Evolutionary conservation across 2,113 vertebrate genomes (phyloP), one percentile per base, ranked within the genome.

Genomic region (Carassius auratus): DNA sequence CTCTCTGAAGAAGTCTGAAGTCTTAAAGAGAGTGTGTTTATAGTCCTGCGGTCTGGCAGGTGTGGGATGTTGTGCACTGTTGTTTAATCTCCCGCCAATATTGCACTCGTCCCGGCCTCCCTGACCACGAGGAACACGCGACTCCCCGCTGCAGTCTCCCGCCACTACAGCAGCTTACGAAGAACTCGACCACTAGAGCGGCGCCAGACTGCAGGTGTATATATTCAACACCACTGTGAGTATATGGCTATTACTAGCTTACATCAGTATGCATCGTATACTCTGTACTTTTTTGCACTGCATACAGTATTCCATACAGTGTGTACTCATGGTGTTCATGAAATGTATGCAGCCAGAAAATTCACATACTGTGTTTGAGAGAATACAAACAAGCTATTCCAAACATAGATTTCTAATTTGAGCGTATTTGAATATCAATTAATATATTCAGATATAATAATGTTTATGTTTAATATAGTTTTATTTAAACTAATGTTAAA

Each of bases 51-150:
- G 93, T 88, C 95, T 93, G 91, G 95, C 91, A 96, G 96, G 96
- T 94, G 93, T 94, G 94, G 97, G 96, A 96, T 89, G 93, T 55
- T 93, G 96, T 96, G 97, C 96, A 96, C 90, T 97, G 96, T 97
- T 97, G 96, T 96, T 91, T 88, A 82, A 87, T 94, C 84, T 87
- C 91, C 92, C 89, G 91, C 95, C 95, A 97, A 97, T 98, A 98
- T 98, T 98, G 97, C 97, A 98, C 96, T 97, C 94, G 96, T 97
- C 96, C 96, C 96, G 96, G 96, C 97, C 96, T 97, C 96, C 96
- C 90, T 89, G 92, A 94, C 94, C 92, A 90, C 69, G 86, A 91
- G 96, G 95, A 90, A 84, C 26, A 86, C 69, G 26, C 90, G 84
- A 52, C 64, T 42, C 59, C 23, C 61, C 21, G 76, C 76, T 73